Evolutionary conservation across 2,797 vertebrate genomes (phyloP), one percentile per base, ranked within the genome.

Genomic region (Pyrrhura leucotis): DNA sequence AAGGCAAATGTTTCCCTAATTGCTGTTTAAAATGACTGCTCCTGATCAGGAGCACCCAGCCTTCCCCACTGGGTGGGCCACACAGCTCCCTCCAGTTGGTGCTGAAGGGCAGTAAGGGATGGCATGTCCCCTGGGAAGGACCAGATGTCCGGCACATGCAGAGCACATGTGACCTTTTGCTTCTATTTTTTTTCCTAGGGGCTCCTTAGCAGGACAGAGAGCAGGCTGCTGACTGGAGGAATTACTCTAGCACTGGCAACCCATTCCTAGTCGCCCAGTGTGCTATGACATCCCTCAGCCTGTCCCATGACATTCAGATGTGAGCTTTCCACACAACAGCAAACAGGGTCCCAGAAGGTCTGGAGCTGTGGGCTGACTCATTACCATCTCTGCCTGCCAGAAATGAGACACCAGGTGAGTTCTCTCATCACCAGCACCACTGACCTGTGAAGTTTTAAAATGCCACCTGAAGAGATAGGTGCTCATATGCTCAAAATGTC

Each of bases 91-190:
- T 76, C 17, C 67, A 21, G 17, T 23, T 81, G n/a, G 35, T 1
- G 3, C 17, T 4, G 1, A 90, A 68, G 39, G 61, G n/a, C 3
- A 7, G 20, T 9, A 66, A 0, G 0, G 0, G 6, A 59, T 44
- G 62, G 47, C 2, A 1, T 4, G 3, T 72, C 11, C 26, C 18
- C 23, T 33, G 42, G 28, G 62, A 84, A 78, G 58, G 25, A 44
- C 33, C 80, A 80, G 65, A 83, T 75, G 42, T 84, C 58, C 9
- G 11, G 31, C 14, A 74, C 62, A 50, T 21, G 26, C 22, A 81
- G 58, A 88, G 7, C 19, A 59, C 17, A 28, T 0, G 6, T 3
- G 9, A 56, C 22, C 23, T 73, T 93, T 84, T 86, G 23, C 42
- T 72, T 88, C 75, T 66, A 54, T 75, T 66, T 93, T 72, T 42